These are phyloP conservation scores for Aptenodytes patagonicus DNA, from an alignment of 2,113 vertebrate species.

Conservation along the genomic window DNA sequence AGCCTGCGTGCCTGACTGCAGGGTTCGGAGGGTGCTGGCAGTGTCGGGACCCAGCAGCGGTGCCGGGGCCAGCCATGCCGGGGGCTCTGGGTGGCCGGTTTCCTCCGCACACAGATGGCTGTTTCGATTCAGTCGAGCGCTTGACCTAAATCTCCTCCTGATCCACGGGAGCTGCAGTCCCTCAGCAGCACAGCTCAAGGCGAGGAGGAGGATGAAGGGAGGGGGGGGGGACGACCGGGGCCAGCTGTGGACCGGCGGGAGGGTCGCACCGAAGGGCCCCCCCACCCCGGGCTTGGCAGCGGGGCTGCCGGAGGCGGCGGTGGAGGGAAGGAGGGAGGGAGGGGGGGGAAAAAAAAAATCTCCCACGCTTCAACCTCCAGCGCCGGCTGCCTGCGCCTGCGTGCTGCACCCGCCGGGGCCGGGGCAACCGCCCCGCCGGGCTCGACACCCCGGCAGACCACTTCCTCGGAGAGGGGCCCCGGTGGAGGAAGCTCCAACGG, in stretches of 20 bases:
- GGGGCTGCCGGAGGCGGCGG: neutral
- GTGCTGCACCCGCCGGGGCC: slow-evolving; percentile 3
- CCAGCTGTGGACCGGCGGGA: slow-evolving; percentile 25
- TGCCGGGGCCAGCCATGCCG: neutral
- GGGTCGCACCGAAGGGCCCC: neutral
- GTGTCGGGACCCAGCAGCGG: neutral
- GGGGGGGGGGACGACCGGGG: neutral
- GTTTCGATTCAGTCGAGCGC: slow-evolving; percentile 66
- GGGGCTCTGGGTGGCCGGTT: slow-evolving; percentile 51
- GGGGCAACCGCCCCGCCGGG: slow-evolving; percentile 38
- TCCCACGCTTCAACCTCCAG: slow-evolving; percentile 25
- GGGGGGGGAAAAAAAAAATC: neutral
- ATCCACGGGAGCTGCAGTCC: slow-evolving; percentile 63
- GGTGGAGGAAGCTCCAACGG: slow-evolving; percentile 55
- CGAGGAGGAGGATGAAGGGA: neutral
- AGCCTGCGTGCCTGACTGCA: neutral
- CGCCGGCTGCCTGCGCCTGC: neutral
- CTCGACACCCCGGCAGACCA: slow-evolving; percentile 41
- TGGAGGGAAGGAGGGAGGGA: neutral
- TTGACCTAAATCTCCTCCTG: slow-evolving; percentile 73
- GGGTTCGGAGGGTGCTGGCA: neutral
- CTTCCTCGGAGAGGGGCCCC: slow-evolving; percentile 40
- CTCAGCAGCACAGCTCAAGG: slow-evolving; percentile 64
- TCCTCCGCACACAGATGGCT: slow-evolving; percentile 66
- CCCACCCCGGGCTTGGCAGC: neutral